A percentile compares a stretch with the other conserved stretches of the same genome.
These are phyloP conservation scores for Parelbella ahira DNA, from an alignment of 2,888 invertebrate species.

Conservation along the genomic window DNA sequence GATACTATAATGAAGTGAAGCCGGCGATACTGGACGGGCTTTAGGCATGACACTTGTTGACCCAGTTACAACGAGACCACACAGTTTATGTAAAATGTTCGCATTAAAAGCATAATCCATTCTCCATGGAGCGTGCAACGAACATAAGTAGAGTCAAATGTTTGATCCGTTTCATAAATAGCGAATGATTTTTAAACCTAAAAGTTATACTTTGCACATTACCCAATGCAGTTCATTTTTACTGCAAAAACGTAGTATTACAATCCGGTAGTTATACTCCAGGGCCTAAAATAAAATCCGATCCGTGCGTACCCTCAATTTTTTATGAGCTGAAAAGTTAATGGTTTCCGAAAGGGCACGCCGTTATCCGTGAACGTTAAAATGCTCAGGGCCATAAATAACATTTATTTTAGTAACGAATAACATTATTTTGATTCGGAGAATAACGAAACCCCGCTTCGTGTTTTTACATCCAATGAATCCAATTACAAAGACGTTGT, in stretches of 20 bases:
- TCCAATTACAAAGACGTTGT: too few species aligned
- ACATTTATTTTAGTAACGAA: too few species aligned
- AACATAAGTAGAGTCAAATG: too few species aligned
- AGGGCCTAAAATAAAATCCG: constrained; percentile 17
- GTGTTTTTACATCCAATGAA: too few species aligned
- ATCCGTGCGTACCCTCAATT: constrained; percentile 11
- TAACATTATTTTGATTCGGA: too few species aligned
- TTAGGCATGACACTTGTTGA: constrained; percentile 12
- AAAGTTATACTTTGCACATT: too few species aligned
- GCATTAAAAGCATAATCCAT: not conserved
- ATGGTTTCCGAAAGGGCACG: constrained; percentile 24
- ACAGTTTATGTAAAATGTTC: constrained; percentile 5
- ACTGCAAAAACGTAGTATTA: not conserved
- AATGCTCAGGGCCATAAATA: constrained; percentile 3
- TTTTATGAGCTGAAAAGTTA: constrained; percentile 26
- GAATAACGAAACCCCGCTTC: too few species aligned
- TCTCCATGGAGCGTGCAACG: constrained; percentile 1
- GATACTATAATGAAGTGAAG: too few species aligned
- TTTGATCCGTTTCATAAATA: too few species aligned
- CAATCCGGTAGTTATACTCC: not conserved
- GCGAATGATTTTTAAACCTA: not conserved
- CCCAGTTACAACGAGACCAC: constrained; percentile 4
- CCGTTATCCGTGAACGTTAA: constrained; percentile 10
- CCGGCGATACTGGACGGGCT: too few species aligned
- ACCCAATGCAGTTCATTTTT: too few species aligned